A percentile compares a stretch with the other conserved stretches of the same genome.
These are phyloP conservation scores for Oreortyx pictus DNA, from an alignment of 2,797 vertebrate species.

Conservation along the genomic window DNA sequence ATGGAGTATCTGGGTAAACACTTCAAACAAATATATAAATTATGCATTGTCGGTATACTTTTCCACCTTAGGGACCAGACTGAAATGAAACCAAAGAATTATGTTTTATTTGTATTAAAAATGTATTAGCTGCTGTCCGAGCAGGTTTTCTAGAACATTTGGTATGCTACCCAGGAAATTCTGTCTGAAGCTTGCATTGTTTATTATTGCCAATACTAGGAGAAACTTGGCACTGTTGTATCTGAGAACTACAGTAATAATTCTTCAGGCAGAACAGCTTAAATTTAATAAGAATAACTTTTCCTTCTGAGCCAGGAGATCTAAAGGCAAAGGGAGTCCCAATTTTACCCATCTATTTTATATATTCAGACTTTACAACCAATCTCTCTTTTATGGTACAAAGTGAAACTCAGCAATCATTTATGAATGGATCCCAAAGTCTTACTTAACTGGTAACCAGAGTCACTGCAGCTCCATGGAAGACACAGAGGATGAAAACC, in stretches of 20 bases:
- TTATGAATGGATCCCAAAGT: conserved; percentile 39
- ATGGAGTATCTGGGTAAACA: conserved; percentile 48
- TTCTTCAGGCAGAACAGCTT: conserved; percentile 65
- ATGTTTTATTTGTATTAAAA: conserved; percentile 73
- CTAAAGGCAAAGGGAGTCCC: conserved; percentile 39
- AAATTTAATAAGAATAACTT: conserved; percentile 57
- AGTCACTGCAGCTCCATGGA: not conserved
- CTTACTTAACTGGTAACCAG: conserved; percentile 21
- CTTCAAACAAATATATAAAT: conserved; percentile 70
- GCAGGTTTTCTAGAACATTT: conserved; percentile 62
- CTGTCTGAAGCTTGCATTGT: conserved; percentile 52
- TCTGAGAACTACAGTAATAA: conserved; percentile 45
- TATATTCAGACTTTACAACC: conserved; percentile 59
- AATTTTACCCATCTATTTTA: conserved; percentile 57
- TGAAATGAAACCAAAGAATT: conserved; percentile 35
- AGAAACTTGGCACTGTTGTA: conserved; percentile 30
- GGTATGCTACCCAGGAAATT: conserved; percentile 68
- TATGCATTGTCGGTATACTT: conserved; percentile 29
- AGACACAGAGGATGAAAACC: not conserved
- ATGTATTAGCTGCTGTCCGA: conserved; percentile 65
- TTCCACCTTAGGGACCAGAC: conserved; percentile 62
- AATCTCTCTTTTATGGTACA: conserved; percentile 44
- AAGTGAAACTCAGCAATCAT: conserved; percentile 55
- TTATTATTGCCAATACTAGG: conserved; percentile 61
- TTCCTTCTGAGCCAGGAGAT: conserved; percentile 57